These are phyloP conservation scores for Plagodis dolabraria DNA, from an alignment of 2,888 invertebrate species.

Conservation along the genomic window DNA sequence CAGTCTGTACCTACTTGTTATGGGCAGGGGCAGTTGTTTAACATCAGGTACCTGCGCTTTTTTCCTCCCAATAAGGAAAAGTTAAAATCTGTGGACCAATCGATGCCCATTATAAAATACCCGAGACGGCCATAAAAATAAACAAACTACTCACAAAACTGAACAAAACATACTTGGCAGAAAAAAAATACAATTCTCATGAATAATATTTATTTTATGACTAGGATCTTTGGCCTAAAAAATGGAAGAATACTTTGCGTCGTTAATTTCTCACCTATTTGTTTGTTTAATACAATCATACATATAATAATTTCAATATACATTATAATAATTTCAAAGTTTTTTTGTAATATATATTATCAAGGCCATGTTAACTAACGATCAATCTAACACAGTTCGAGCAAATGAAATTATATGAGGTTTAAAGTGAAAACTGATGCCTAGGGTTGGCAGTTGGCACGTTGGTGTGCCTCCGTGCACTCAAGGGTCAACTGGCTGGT, in stretches of 20 bases:
- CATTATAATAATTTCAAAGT: slow-evolving; percentile 17
- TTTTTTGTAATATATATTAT: slow-evolving; percentile 24
- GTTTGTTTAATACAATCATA: slow-evolving; percentile 51
- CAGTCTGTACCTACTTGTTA: too few species aligned
- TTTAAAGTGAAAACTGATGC: too few species aligned
- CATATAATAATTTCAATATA: slow-evolving; percentile 32
- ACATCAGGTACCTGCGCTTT: too few species aligned
- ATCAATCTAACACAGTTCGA: not conserved
- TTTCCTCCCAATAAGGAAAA: too few species aligned
- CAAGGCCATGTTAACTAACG: slow-evolving; percentile 7
- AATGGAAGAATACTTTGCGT: slow-evolving; percentile 75
- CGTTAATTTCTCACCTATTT: slow-evolving; percentile 28
- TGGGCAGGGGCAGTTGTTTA: too few species aligned
- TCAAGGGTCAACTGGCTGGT: too few species aligned
- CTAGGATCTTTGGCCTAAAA: slow-evolving; percentile 77
- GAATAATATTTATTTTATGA: slow-evolving; percentile 76
- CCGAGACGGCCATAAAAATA: too few species aligned
- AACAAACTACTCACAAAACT: not conserved
- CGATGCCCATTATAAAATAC: too few species aligned
- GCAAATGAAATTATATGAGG: too few species aligned
- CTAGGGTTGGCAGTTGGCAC: too few species aligned
- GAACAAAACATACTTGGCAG: not conserved
- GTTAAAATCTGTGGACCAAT: too few species aligned
- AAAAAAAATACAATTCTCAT: slow-evolving; percentile 48
- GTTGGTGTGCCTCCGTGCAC: too few species aligned